Evolutionary conservation across 2,113 vertebrate species (phyloP), one percentile per base, ranked within the genome.

Genomic region (Sinocyclocheilus anophthalmus): DNA sequence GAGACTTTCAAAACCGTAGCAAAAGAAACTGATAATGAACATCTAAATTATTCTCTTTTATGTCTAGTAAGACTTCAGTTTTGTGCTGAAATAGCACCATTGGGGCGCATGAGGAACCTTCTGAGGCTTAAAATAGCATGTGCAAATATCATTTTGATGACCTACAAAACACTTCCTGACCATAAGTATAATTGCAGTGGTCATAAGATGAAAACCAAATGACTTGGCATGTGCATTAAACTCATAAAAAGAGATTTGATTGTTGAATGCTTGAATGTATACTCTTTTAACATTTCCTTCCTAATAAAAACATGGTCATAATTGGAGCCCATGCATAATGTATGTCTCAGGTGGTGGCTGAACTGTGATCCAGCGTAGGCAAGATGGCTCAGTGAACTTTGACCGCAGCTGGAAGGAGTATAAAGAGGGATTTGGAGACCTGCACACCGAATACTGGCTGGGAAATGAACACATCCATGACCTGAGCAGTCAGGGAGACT

Each of bases 381-480:
- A 94, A 18, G 96, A 97, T 0, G 96, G 96, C 42, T 95, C 96
- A 0, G 92, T 96, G 87, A 95, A 94, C 88, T 97, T 97, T 85
- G 96, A 96, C 88, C 93, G 95, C 2, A 94, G 89, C 86, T 97
- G 97, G 97, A 93, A 92, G 0, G 96, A 97, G 65, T 97, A 97
- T 89, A 94, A 88, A n/a, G 95, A 95, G 0, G 96, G 96, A 0
- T 97, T 97, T 18, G 96, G 97, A 18, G 95, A 96, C 75, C 93
- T 96, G 50, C 88, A 89, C 10, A 90, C 94, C 0, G 96, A 97
- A 88, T 97, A 96, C 94, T 97, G 97, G 96, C 89, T 97, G 84
- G 97, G 97, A 0, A 97, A 97, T 0, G 93, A 95, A 67, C 95
- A 96, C 93, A 97, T 97, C 78, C 96, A 97, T 81, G 89, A 94